Base-by-base conservation (phyloP, 1,140 invertebrate species). In the Paracyclopina nana region DNA sequence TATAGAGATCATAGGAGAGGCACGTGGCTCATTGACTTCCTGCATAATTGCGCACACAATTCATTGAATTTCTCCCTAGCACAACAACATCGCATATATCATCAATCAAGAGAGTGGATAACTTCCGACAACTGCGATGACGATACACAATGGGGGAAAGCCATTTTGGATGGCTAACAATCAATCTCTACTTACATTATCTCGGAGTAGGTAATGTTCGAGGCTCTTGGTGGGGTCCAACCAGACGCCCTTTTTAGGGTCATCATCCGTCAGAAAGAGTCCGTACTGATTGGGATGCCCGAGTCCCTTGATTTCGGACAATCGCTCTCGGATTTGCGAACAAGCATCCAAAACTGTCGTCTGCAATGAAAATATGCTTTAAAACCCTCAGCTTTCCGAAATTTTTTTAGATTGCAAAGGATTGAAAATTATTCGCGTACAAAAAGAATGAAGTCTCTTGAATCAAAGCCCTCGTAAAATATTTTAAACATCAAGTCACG, bases 241-340 rank as follows among this genome's bases (percentile, higher is more conserved):
- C 94, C 94, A 99, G 43, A 96, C 82, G 24, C 91, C 92, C 61
- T 92, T 92, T 63, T 90, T 92, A 54, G 79, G 80, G 66, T 95
- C 87, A 60, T 96, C 91, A 60, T 95, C 88, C 18, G 86, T 78
- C 53, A 97, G 72, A 66, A 97, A 97, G 12, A 99, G 69, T 1
- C 94, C 92, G 72, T 90, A 98, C 62, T 98, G 90, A 70, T 86
- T 85, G 1, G 82, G 50, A n/a, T 52, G 31, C 8, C 30, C 40
- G 12, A 54, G 30, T 8, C 40, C 24, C 31, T 52, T 54, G 50
- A 54, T 54, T 28, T 94, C 90, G 4, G 80, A 71, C 40, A 92
- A 79, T 69, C 95, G 94, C 64, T 97, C 91, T 55, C 87, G 69
- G 58, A 98, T 94, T 57, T 92, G 77, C 61, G 78, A 74, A 66